Evolutionary conservation across 2,113 vertebrate genomes (phyloP), one percentile per base, ranked within the genome.

Genomic region (Dissostichus mawsoni): DNA sequence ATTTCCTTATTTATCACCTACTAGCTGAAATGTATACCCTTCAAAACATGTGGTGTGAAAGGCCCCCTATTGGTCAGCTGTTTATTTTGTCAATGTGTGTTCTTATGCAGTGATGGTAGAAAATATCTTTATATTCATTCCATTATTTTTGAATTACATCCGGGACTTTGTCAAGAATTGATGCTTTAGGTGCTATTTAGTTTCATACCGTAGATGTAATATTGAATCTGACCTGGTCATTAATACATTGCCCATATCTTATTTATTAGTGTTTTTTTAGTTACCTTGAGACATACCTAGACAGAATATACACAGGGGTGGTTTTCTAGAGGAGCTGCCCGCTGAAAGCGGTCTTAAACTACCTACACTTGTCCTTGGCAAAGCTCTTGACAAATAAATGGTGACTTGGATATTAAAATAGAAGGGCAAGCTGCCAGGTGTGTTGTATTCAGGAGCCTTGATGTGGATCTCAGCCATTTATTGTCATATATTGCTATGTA

Each of bases 321-420:
- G 59, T 56, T 44, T 68, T 41, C 23, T 18, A 29, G 59, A 58
- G 16, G 55, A 14, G 33, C 41, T 48, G 12, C 47, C 18, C 0
- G 36, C 16, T 67, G 20, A 53, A 68, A 69, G 47, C 63, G 47
- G 64, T 67, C 57, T 71, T 45, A 80, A 70, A 61, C 48, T 84
- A 72, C 72, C 73, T 52, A 50, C 59, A 76, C 59, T 82, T 86
- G 74, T 86, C 84, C 76, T 85, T 86, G 82, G 50, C 75, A 11
- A 36, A 8, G 45, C 64, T 80, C 29, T 79, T 82, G 75, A 87
- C 51, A 87, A 85, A 89, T 82, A 79, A 84, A 85, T 69, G 36
- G 55, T 48, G 65, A 81, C 69, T 74, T 67, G 63, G 53, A 58
- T 55, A 63, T 72, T 64, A 84, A 67, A 78, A 80, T 52, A 44